Evolutionary conservation across 1,140 invertebrate species (phyloP).

Genomic region (Sesamia nonagrioides): DNA sequence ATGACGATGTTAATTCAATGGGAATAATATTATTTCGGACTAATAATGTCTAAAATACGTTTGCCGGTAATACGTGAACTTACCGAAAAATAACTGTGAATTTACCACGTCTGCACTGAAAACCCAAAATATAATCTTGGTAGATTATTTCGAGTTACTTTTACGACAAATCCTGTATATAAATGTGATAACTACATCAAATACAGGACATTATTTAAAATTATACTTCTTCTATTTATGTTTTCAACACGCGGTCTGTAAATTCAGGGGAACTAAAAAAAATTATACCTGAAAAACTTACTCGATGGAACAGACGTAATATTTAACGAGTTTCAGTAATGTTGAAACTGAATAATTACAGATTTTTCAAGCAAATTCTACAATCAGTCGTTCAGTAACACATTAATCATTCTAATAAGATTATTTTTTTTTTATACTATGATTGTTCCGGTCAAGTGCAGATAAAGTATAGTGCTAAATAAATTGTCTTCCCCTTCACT

Average conservation of each 20-base stretch:
- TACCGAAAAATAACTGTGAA: neutral
- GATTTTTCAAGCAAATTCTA: neutral
- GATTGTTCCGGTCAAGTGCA: no score
- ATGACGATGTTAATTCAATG: no score
- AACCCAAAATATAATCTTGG: neutral
- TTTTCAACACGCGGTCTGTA: neutral
- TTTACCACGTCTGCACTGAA: neutral
- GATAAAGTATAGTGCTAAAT: neutral
- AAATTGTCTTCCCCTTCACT: neutral
- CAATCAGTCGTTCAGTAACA: slow-evolving; percentile 1
- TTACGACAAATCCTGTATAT: no score
- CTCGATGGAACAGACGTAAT: neutral
- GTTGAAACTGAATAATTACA: neutral
- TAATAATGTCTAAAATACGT: neutral
- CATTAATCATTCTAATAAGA: neutral
- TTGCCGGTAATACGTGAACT: neutral
- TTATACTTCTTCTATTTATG: neutral
- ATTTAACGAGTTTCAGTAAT: neutral
- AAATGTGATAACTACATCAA: neutral
- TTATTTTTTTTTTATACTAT: no score
- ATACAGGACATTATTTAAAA: neutral
- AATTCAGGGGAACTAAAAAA: neutral
- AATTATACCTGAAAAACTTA: neutral
- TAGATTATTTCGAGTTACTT: neutral
- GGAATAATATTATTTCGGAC: no score